These are phyloP conservation scores for Neria commutata DNA, from an alignment of 2,888 invertebrate genomes.

Conservation along the genomic window DNA sequence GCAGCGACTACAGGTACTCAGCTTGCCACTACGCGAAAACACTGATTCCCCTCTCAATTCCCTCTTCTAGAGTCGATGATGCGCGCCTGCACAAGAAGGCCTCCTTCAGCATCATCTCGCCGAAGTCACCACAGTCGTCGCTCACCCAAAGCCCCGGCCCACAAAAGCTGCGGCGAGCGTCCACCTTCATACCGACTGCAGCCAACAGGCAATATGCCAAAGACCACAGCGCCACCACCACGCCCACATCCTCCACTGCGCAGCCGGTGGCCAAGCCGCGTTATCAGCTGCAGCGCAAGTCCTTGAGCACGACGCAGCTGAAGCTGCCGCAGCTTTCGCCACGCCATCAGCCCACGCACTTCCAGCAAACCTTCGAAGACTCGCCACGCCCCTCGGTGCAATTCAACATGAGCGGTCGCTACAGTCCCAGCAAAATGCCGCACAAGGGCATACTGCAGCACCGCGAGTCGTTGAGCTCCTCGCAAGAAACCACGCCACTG, in stretches of 20 bases:
- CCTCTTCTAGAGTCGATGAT: slow-evolving; percentile 47
- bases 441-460: slow-evolving; percentile 57
- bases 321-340: slow-evolving; percentile 39
- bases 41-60: background rate
- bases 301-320: slow-evolving; percentile 42
- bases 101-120: slow-evolving; percentile 73
- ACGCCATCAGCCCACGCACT: slow-evolving; percentile 19
- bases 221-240: slow-evolving; percentile 37
- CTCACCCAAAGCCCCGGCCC: slow-evolving; percentile 62
- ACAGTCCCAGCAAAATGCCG: slow-evolving; percentile 48
- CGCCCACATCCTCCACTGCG: slow-evolving; percentile 15
- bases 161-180: slow-evolving; percentile 24
- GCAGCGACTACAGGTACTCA: slow-evolving; percentile 56
- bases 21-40: background rate
- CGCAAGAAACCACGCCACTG: slow-evolving; percentile 43
- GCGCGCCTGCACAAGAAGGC: slow-evolving; percentile 69
- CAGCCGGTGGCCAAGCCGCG: slow-evolving; percentile 40
- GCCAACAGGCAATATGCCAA: background rate
- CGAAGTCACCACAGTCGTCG: slow-evolving; percentile 64
- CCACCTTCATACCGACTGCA: background rate
- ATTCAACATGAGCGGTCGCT: slow-evolving; percentile 55
- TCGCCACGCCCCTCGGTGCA: slow-evolving; percentile 60
- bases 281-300: slow-evolving; percentile 42
- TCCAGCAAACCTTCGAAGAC: slow-evolving; percentile 42
- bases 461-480: slow-evolving; percentile 49